Base-by-base conservation (phyloP, 2,113 vertebrate species). In the Zosterops pallidus region DNA sequence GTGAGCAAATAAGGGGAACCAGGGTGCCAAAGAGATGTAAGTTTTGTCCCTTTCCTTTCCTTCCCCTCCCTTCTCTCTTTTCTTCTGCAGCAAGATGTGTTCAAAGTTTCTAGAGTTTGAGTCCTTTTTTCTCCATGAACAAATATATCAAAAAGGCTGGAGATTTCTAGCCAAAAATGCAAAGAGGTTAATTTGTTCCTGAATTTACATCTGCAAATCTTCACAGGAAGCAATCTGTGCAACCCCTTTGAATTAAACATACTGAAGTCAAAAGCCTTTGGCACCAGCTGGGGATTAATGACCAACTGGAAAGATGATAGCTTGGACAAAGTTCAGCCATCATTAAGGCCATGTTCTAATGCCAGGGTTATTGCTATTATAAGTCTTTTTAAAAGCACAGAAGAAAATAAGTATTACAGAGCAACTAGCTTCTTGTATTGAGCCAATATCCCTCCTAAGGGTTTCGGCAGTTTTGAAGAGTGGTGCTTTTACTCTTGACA, bases 161-260 rank as follows among this genome's bases (percentile, higher is more conserved):
- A 56, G 5, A 78, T 63, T 75, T 85, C 56, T 57, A 23, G 29
- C 12, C 24, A 83, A 72, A 92, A 83, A 53, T 50, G 24, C 44
- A 37, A 88, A 86, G 53, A 60, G 31, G 20, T 70, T 89, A 83
- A 72, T 69, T 50, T 86, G 18, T 42, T 89, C 28, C 53, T 71
- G 46, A 59, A 55, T 35, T 87, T 93, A 60, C 53, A 79, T 49
- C 69, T 92, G 70, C 60, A 93, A 74, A 59, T 65, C 60, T 87
- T 95, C 46, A 50, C 15, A 59, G 55, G 75, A 83, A 82, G 42
- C 17, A 82, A 47, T 72, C 52, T 47, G 24, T 79, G 69, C 83
- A 89, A 92, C 37, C 81, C 60, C 52, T 65, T 71, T 86, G 41
- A 84, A 90, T 83, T 86, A 93, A 90, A 91, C 16, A 53, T n/a